These are phyloP conservation scores for Amblyopsis hoosieri DNA, from an alignment of 2,797 vertebrate species.

Conservation along the genomic window DNA sequence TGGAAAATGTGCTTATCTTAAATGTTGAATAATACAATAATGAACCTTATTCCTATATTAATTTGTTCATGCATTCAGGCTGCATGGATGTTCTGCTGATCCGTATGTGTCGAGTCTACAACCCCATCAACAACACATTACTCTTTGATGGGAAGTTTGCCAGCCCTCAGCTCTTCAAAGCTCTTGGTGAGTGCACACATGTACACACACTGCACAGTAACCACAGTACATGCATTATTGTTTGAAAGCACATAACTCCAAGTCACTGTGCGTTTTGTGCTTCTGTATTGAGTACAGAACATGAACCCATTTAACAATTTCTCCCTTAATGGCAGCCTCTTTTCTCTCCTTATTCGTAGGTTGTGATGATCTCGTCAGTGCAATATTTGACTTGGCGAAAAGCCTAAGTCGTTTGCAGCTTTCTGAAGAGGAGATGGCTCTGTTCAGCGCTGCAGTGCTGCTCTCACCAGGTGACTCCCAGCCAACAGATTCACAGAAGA, in stretches of 20 bases:
- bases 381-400: slow-evolving; percentile 87
- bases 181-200: slow-evolving; percentile 81
- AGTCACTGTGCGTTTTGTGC: too few relatives aligned
- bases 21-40: slow-evolving; percentile 20
- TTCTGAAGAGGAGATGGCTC: slow-evolving; percentile 87
- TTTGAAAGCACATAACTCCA: too few relatives aligned
- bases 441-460: slow-evolving; percentile 87
- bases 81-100: slow-evolving; percentile 91
- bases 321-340: neutral
- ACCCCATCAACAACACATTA: slow-evolving; percentile 87
- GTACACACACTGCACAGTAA: neutral
- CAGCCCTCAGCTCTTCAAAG: slow-evolving; percentile 85
- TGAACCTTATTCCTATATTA: slow-evolving; percentile 29
- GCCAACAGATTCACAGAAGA: neutral
- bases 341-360: slow-evolving; percentile 61
- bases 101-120: slow-evolving; percentile 88
- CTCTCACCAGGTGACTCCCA: slow-evolving; percentile 83
- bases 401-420: slow-evolving; percentile 86
- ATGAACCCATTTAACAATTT: too few relatives aligned
- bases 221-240: neutral
- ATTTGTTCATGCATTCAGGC: slow-evolving; percentile 67
- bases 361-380: slow-evolving; percentile 87
- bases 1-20: slow-evolving; percentile 8
- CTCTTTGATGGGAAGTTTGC: slow-evolving; percentile 90
- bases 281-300: too few relatives aligned